A percentile compares a stretch with the other conserved stretches of the same genome.
These are phyloP conservation scores for Hylaeus anthracinus DNA, from an alignment of 1,140 invertebrate genomes.

Conservation along the genomic window DNA sequence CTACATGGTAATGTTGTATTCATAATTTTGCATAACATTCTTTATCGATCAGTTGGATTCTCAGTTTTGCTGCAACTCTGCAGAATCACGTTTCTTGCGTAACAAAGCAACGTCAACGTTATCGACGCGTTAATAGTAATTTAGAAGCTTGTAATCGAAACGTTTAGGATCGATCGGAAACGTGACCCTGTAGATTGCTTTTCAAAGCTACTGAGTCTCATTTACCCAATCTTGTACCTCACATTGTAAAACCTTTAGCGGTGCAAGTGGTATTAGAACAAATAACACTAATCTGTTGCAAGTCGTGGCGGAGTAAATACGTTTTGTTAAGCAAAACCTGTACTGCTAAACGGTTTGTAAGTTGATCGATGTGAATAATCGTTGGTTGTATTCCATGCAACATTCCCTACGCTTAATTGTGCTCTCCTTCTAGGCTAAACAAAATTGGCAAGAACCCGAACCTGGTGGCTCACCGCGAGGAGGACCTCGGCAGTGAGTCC, in stretches of 20 bases:
- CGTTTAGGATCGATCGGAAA: background rate
- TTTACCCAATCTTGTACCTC: constrained; percentile 49
- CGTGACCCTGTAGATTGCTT: constrained; percentile 20
- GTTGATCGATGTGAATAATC: constrained; percentile 77
- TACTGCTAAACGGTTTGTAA: constrained; percentile 74
- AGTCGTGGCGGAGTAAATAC: constrained; percentile 26
- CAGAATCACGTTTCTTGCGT: constrained; percentile 14
- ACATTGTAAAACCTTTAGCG: constrained; percentile 58
- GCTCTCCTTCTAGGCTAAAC: constrained; percentile 87
- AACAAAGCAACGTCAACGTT: too few relatives aligned
- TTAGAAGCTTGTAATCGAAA: too few relatives aligned
- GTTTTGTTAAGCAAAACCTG: constrained; percentile 55
- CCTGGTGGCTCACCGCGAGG: constrained; percentile 94
- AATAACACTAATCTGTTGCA: constrained; percentile 51
- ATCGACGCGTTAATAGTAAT: too few relatives aligned
- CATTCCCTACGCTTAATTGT: constrained; percentile 81
- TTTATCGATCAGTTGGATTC: constrained; percentile 59
- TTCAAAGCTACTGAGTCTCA: constrained; percentile 48
- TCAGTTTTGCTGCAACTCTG: constrained; percentile 43
- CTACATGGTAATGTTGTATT: constrained; percentile 62
- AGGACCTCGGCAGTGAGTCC: constrained; percentile 92
- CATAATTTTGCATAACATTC: constrained; percentile 64
- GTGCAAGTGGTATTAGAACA: constrained; percentile 61
- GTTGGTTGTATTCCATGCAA: constrained; percentile 75
- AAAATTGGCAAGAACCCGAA: constrained; percentile 99